Base-by-base conservation (phyloP, 2,888 invertebrate genomes). In the Sussaba pulchella region DNA sequence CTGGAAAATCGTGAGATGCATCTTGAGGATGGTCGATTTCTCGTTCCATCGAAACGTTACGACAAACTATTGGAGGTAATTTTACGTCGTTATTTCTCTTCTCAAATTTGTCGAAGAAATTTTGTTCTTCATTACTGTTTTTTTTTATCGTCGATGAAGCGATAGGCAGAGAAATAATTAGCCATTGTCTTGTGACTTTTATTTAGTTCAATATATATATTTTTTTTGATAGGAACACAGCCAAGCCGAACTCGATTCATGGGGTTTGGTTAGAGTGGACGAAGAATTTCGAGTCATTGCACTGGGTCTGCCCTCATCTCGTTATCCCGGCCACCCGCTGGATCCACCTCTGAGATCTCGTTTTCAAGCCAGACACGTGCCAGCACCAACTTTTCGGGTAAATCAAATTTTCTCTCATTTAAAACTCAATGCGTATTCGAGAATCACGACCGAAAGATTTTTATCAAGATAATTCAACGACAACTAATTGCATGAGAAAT, bases 1-100 rank as follows among this genome's bases (percentile, higher is more conserved):
- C 93, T 99, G 69, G 99, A 99, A 93, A 99, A 99, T 92, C 94
- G 99, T 74, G 99, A 99, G 93, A 99, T 99, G 99, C 98, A 99
- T 92, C 93, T 99, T 80, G 99, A 99, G 93, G 99, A 99, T 93
- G 99, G 99, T 0, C 94, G 98, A 86, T 97, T 99, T 91, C 93
- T 99, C 45, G 96, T 99, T 90, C 96, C 98, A 0, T 96, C 98
- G 8, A 93, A 95, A 2, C 95, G 98, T 93, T 99, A 98, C 90
- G 99, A 99, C 90, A 97, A 97, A 91, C 93, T 99, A 14, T 92
- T 98, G 12, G 92, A 97, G 94, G 98, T 98, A 90, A 86, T 45
- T 43, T 14, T 4, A 14, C 12, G 12, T 19, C 0, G 17, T 19
- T 1, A 64, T 47, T 31, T 45, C 14, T 17, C 19, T 1, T 50